These are phyloP conservation scores for Zaprionus tsacasi DNA, from an alignment of 1,140 invertebrate genomes.

Conservation along the genomic window DNA sequence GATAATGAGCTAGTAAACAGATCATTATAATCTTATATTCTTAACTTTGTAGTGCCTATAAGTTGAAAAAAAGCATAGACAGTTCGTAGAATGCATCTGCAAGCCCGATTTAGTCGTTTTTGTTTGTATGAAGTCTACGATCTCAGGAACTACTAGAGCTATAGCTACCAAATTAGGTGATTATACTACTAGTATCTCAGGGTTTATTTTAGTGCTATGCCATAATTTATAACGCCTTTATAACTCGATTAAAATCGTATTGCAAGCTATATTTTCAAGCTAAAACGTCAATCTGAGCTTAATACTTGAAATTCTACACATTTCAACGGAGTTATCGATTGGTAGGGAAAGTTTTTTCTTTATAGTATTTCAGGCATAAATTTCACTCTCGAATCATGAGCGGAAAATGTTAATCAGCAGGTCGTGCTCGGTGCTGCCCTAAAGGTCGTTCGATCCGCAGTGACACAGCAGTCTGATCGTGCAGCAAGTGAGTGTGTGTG, in stretches of 20 bases:
- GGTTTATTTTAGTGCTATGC: no score
- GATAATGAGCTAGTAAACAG: not conserved
- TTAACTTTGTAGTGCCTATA: not conserved
- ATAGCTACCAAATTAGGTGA: no score
- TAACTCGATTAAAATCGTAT: no score
- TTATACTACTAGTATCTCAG: no score
- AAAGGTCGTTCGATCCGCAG: constrained; percentile 20
- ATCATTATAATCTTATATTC: not conserved
- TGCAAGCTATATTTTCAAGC: no score
- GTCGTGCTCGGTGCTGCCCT: not conserved
- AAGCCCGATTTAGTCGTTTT: no score
- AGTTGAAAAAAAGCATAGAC: no score
- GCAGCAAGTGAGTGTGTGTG: not conserved
- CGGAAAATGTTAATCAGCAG: constrained; percentile 14
- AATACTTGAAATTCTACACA: not conserved
- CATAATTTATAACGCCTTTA: no score
- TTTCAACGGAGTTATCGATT: not conserved
- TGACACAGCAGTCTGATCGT: not conserved
- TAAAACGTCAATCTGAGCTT: not conserved
- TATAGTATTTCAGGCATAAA: not conserved
- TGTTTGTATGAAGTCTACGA: no score
- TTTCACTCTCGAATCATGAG: constrained; percentile 14
- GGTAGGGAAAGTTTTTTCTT: constrained; percentile 16
- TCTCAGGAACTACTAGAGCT: no score
- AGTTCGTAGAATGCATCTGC: no score